A percentile compares a stretch with the other conserved stretches of the same genome.
Conservation (phyloP, 2,113 vertebrate species). For the Loxodonta africana region DNA sequence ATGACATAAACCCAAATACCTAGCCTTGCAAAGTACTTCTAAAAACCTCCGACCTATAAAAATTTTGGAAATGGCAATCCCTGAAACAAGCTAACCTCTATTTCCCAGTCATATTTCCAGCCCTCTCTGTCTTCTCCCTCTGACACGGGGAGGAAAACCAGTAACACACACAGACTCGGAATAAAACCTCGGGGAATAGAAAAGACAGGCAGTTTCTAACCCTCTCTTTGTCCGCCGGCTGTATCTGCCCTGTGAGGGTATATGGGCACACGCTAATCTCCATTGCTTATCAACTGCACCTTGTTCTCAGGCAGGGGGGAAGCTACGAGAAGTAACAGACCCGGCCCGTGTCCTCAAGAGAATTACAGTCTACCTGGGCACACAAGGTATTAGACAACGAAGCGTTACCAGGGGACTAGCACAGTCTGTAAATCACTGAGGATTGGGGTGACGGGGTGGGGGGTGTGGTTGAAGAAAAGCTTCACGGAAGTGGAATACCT, state of each 20-base stretch:
- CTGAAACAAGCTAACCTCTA: background rate
- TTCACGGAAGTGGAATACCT: background rate
- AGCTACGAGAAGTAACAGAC: background rate
- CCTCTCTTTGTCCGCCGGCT: background rate
- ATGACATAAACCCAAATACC: slow-evolving; percentile 61
- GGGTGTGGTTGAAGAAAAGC: background rate
- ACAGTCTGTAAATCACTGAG: background rate
- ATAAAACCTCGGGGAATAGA: background rate
- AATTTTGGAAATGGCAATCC: slow-evolving; percentile 22
- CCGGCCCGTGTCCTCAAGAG: background rate
- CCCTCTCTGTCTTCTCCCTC: background rate
- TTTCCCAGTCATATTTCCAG: background rate
- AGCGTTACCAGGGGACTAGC: background rate
- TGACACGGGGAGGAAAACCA: background rate
- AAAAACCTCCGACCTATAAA: slow-evolving; percentile 26
- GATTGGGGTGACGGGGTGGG: background rate
- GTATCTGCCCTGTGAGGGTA: background rate
- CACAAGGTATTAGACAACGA: background rate
- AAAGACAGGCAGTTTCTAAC: background rate
- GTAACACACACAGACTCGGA: background rate
- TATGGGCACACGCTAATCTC: accelerated
- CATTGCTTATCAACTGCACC: background rate
- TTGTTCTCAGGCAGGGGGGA: too few relatives aligned
- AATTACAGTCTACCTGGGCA: background rate
- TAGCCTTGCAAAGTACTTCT: slow-evolving; percentile 55